Evolutionary conservation across 2,113 vertebrate genomes (phyloP).

Genomic region (Takifugu bimaculatus): DNA sequence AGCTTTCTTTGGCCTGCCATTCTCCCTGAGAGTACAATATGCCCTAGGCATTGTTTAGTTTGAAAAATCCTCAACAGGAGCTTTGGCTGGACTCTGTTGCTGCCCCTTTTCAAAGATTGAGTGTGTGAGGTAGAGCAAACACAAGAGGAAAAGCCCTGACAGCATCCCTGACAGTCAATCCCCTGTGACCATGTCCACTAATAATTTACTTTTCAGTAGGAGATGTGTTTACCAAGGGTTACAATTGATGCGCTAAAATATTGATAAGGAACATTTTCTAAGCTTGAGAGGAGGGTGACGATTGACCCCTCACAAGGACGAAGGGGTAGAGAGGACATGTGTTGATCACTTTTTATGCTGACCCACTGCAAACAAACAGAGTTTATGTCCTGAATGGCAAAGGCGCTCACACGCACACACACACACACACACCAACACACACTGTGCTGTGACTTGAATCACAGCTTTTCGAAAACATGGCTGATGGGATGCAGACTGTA

Average conservation of each 20-base stretch:
- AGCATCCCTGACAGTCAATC: constrained; percentile 60
- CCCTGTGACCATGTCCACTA: constrained; percentile 56
- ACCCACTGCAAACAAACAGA: too few species aligned
- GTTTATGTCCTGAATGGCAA: neutral
- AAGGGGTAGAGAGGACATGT: neutral
- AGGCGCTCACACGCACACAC: too few species aligned
- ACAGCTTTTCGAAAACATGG: too few species aligned
- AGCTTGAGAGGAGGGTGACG: constrained; percentile 47
- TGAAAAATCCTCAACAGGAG: constrained; percentile 62
- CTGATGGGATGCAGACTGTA: too few species aligned
- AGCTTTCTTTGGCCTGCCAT: constrained; percentile 46
- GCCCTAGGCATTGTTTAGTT: constrained; percentile 68
- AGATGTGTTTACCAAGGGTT: constrained; percentile 68
- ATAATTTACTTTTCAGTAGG: constrained; percentile 66
- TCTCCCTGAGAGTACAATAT: constrained; percentile 63
- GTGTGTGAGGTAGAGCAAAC: constrained; percentile 45
- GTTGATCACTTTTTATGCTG: too few species aligned
- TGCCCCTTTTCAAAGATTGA: constrained; percentile 15
- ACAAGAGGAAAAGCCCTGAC: constrained; percentile 40
- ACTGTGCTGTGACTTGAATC: too few species aligned
- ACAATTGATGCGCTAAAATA: constrained; percentile 71
- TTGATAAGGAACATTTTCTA: constrained; percentile 72
- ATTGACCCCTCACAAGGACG: constrained; percentile 50
- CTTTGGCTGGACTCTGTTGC: constrained; percentile 45
- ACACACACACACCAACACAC: too few species aligned